A percentile compares a stretch with the other conserved stretches of the same genome.
Evolutionary conservation across 2,888 invertebrate species (phyloP).

Genomic region (Cerastis leucographa): DNA sequence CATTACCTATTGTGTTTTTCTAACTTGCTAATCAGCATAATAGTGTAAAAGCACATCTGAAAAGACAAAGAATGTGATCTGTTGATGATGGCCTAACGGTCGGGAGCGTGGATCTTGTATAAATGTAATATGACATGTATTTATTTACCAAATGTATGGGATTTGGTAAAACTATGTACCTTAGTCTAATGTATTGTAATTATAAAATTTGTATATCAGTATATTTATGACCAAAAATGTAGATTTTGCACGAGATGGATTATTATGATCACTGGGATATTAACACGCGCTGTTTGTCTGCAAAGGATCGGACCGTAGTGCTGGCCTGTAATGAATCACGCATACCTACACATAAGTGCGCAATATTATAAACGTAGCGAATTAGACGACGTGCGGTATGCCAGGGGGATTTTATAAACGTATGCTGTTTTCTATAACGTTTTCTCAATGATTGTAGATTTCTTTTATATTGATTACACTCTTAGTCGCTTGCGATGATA

Average conservation of each 20-base stretch:
- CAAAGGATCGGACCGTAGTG: constrained; percentile 19
- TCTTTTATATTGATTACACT: constrained; percentile 40
- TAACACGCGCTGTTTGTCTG: constrained; percentile 26
- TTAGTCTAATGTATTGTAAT: constrained; percentile 71
- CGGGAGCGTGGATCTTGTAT: constrained; percentile 67
- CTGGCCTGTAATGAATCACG: constrained; percentile 38
- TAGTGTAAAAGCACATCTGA: constrained; percentile 71
- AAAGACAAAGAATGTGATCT: constrained; percentile 81
- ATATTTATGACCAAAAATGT: constrained; percentile 88
- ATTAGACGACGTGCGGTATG: constrained; percentile 48
- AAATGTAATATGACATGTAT: constrained; percentile 73
- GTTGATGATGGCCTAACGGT: constrained; percentile 41
- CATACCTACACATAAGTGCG: constrained; percentile 21
- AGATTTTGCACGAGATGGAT: constrained; percentile 86
- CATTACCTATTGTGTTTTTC: constrained; percentile 60
- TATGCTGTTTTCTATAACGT: constrained; percentile 44
- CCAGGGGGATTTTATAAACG: constrained; percentile 54
- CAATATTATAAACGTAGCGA: constrained; percentile 46
- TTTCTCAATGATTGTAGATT: constrained; percentile 49
- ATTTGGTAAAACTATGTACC: constrained; percentile 69
- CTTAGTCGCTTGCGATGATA: constrained; percentile 48
- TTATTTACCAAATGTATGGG: constrained; percentile 73
- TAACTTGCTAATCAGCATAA: constrained; percentile 64
- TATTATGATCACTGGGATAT: constrained; percentile 76
- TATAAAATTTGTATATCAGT: constrained; percentile 85